Conservation (phyloP, 2,113 vertebrate species). For the Atherinomorus stipes region DNA sequence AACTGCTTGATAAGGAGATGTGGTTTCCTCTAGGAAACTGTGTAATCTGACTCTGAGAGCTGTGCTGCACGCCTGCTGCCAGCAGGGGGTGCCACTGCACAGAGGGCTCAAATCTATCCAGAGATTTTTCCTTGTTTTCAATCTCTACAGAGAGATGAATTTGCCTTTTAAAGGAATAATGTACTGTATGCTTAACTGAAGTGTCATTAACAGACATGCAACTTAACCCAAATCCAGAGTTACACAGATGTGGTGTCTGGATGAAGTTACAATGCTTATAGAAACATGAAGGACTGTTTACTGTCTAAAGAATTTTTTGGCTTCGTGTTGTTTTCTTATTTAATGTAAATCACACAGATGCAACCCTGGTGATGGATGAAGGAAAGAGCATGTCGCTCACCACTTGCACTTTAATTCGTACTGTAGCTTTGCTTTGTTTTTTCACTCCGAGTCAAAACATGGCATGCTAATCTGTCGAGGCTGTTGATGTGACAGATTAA, state of each 20-base stretch:
- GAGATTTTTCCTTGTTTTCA: not conserved
- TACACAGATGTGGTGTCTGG: not conserved
- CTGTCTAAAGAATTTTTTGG: constrained; percentile 9
- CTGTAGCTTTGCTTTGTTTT: constrained; percentile 5
- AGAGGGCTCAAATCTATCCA: not conserved
- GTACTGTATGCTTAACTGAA: not conserved
- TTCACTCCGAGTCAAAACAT: not conserved
- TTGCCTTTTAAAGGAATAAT: not conserved
- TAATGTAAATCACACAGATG: constrained; percentile 17
- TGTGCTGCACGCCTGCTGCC: constrained; percentile 22
- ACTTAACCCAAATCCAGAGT: constrained; percentile 1
- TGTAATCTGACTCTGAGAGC: constrained; percentile 68
- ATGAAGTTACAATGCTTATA: constrained; percentile 46
- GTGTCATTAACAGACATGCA: constrained; percentile 14
- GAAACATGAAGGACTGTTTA: constrained; percentile 30
- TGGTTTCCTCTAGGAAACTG: constrained; percentile 86
- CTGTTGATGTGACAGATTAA: constrained; percentile 23
- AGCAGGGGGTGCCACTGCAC: constrained; percentile 56
- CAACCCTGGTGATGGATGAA: constrained; percentile 21
- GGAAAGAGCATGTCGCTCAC: not conserved
- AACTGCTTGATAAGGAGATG: constrained; percentile 81
- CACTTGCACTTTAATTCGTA: constrained; percentile 38
- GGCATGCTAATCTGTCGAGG: not conserved
- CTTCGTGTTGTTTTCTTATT: not conserved
- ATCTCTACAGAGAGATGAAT: constrained; percentile 6